Evolutionary conservation across 2,797 vertebrate species (phyloP).

Genomic region (Scyliorhinus canicula): DNA sequence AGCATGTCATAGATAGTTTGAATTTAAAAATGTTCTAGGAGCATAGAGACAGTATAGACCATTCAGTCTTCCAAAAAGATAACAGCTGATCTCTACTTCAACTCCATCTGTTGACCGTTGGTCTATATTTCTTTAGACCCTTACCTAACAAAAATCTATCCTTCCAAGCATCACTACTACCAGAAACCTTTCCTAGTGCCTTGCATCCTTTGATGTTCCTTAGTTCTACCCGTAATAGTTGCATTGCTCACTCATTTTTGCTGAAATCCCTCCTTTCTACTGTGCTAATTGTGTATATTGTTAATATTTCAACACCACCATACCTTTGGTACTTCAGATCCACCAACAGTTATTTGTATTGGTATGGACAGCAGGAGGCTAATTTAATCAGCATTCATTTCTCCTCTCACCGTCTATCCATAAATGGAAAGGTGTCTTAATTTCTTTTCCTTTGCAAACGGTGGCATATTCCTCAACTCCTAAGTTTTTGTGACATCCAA

Average conservation of each 20-base stretch:
- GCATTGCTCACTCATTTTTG: background rate
- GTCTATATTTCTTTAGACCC: background rate
- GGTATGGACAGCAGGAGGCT: no score
- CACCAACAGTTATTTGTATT: background rate
- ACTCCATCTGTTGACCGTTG: background rate
- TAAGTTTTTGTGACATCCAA: no score
- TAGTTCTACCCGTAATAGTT: background rate
- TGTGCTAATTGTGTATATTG: background rate
- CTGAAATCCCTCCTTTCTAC: no score
- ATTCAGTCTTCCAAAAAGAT: background rate
- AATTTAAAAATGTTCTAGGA: background rate
- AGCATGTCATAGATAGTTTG: background rate
- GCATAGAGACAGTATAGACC: background rate
- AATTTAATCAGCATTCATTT: no score
- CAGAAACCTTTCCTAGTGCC: background rate
- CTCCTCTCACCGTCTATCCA: no score
- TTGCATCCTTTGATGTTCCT: no score
- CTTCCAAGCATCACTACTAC: background rate
- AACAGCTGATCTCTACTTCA: background rate
- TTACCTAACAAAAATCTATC: background rate
- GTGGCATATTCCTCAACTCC: no score
- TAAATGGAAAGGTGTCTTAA: no score
- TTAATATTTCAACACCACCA: background rate
- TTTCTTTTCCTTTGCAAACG: no score
- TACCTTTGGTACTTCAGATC: background rate